Base-by-base conservation (phyloP, 1,140 invertebrate species). In the Neelides sp. region DNA sequence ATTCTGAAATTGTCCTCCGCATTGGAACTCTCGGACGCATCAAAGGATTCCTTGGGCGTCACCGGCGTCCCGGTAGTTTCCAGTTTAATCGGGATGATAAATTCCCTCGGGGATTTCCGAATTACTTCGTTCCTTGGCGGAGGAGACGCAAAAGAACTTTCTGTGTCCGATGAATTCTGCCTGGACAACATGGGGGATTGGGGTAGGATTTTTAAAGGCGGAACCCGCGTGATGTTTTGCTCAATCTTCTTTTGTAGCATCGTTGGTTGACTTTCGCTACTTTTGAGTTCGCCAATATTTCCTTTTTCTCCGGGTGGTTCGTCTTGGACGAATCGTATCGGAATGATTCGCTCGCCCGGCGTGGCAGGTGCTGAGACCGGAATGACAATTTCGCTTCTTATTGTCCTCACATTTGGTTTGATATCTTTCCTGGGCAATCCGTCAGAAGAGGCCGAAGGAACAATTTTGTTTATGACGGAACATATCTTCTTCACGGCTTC, bases 81-180 rank as follows among this genome's bases (percentile, higher is more conserved):
- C 35, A 90, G 78, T 13, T 84, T 82, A 61, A 91, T 90, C 1
- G 87, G 87, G 68, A 91, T 90, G 62, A 91, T 88, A 59, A 86
- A 88, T 68, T 91, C 87, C 15, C 86, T 70, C 8, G 85, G 83
- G 46, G 82, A 85, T 68, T 90, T 90, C 61, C 82, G 79, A 57
- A 87, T 87, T 1, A 83, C 81, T 64, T 88, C 77, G 7, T 71
- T 70, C 27, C 69, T 73, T 45, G 44, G 32, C 23, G 39, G 36
- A 22, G 48, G 45, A 12, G 51, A 22, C n/a, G 50, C 50, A n/a
- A 54, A 41, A 27, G 48, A 51, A 23, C 48, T 52, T 32, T 79
- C 78, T 0, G 75, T 75, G 52, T 82, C 79, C 2, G 78, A 59
- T 10, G 59, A 80, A 47, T 82, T 78, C 43, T 72, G 71, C 1